phyloP scores from a whole-genome alignment of 1,140 invertebrate genomes.

The Hermetia illucens region DNA sequence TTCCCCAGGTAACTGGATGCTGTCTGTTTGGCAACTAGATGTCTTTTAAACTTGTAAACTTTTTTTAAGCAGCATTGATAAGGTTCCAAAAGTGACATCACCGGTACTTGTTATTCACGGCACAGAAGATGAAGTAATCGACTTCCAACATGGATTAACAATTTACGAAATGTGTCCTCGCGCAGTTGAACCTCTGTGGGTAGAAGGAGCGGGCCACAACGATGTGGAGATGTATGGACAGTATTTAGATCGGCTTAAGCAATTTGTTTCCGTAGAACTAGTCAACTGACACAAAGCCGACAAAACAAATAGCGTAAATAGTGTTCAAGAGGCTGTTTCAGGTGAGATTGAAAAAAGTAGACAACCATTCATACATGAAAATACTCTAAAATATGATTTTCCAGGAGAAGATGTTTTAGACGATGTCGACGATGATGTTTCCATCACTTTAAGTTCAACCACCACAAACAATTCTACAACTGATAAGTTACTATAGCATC shows the following conservation, averaged over 20 bases:
- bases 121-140: slow-evolving; percentile 63
- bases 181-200: slow-evolving; percentile 57
- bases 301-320: slow-evolving; percentile 8
- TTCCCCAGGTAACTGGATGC: slow-evolving; percentile 32
- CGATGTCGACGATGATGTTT: slow-evolving; percentile 31
- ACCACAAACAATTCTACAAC: slow-evolving; percentile 46
- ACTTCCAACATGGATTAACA: slow-evolving; percentile 54
- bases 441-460: slow-evolving; percentile 51
- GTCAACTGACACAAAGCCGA: slow-evolving; percentile 70
- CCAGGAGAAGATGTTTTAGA: not conserved
- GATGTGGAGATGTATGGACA: slow-evolving; percentile 94
- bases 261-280: slow-evolving; percentile 89
- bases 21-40: not conserved
- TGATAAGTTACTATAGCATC: slow-evolving; percentile 59
- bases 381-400: too few relatives aligned
- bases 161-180: slow-evolving; percentile 52
- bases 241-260: slow-evolving; percentile 89
- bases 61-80: slow-evolving; percentile 34
- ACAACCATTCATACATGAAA: slow-evolving; percentile 1
- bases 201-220: slow-evolving; percentile 83
- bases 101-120: slow-evolving; percentile 64
- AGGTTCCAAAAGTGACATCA: slow-evolving; percentile 51
- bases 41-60: slow-evolving; percentile 6
- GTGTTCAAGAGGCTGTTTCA: slow-evolving; percentile 13
- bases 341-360: slow-evolving; percentile 14